Evolutionary conservation across 2,113 vertebrate species (phyloP).

Genomic region (Mustela nigripes): DNA sequence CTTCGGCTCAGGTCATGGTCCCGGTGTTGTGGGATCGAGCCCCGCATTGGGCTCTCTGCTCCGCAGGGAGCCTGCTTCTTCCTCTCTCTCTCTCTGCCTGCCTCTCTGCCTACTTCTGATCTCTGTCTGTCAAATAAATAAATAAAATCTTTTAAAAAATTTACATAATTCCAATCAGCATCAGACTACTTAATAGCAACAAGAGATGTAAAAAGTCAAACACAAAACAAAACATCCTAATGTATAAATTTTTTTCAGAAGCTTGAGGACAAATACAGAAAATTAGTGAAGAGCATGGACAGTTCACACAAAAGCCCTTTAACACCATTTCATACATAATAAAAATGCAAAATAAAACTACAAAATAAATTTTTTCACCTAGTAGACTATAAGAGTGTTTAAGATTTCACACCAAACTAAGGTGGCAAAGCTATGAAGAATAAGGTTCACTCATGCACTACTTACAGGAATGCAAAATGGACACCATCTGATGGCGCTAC

Average conservation of each 20-base stretch:
- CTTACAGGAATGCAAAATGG: background rate
- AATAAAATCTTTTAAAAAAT: no score
- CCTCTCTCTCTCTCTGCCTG: no score
- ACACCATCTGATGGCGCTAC: background rate
- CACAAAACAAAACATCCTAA: background rate
- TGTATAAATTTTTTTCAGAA: background rate
- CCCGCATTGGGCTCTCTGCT: no score
- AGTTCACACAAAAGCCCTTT: background rate
- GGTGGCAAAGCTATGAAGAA: background rate
- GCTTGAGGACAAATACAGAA: background rate
- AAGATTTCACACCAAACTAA: background rate
- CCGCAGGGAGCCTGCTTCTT: no score
- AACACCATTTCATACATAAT: background rate
- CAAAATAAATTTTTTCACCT: background rate
- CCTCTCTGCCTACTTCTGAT: no score
- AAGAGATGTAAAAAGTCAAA: background rate
- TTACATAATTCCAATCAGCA: background rate
- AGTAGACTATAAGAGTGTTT: background rate
- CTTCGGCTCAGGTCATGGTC: no score
- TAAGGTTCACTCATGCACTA: fast-evolving
- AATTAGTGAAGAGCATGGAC: background rate
- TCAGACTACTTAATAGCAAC: background rate
- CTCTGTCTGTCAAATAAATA: no score
- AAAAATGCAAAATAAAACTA: background rate
- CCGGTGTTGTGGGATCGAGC: fast-evolving